Percentiles rank a stretch among this genome's conserved stretches.
Evolutionary conservation across 2,888 invertebrate genomes (phyloP).

Genomic region (Eremobia ochroleuca): DNA sequence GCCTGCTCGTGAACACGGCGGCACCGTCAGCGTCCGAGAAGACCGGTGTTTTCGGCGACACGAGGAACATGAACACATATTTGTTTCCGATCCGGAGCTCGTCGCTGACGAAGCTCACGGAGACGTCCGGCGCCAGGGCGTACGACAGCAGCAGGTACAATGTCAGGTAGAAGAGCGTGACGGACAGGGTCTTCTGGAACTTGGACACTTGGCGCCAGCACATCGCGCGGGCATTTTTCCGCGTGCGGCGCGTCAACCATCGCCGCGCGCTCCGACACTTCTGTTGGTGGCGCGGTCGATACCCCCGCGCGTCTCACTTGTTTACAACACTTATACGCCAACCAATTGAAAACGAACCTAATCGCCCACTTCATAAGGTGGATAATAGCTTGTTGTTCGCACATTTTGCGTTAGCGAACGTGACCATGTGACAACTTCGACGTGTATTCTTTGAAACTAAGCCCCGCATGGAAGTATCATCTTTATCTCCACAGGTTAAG

Average conservation of each 20-base stretch:
- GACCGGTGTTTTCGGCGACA: constrained; percentile 69
- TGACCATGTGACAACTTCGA: constrained; percentile 55
- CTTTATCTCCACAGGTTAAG: constrained; percentile 29
- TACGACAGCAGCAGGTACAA: constrained; percentile 74
- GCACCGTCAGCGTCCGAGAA: constrained; percentile 77
- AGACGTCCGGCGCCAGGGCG: constrained; percentile 69
- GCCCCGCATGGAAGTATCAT: constrained; percentile 13
- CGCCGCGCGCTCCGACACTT: constrained; percentile 73
- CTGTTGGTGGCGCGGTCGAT: constrained; percentile 79
- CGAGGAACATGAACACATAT: constrained; percentile 77
- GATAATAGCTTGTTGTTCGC: constrained; percentile 4
- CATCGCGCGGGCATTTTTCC: constrained; percentile 72
- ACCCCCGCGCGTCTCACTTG: constrained; percentile 68
- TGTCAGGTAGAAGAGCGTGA: constrained; percentile 73
- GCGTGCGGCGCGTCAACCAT: constrained; percentile 67
- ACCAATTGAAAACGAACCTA: constrained; percentile 43
- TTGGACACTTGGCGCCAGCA: constrained; percentile 77
- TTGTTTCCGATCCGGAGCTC: constrained; percentile 76
- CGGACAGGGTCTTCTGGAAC: constrained; percentile 73
- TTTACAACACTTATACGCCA: constrained; percentile 55
- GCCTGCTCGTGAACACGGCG: constrained; percentile 71
- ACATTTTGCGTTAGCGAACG: constrained; percentile 35
- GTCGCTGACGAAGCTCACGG: constrained; percentile 74
- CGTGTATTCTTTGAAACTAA: constrained; percentile 29
- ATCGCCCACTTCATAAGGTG: background rate